Evolutionary conservation across 2,113 vertebrate genomes (phyloP), one percentile per base, ranked within the genome.

Genomic region (Paradisaea rubra): DNA sequence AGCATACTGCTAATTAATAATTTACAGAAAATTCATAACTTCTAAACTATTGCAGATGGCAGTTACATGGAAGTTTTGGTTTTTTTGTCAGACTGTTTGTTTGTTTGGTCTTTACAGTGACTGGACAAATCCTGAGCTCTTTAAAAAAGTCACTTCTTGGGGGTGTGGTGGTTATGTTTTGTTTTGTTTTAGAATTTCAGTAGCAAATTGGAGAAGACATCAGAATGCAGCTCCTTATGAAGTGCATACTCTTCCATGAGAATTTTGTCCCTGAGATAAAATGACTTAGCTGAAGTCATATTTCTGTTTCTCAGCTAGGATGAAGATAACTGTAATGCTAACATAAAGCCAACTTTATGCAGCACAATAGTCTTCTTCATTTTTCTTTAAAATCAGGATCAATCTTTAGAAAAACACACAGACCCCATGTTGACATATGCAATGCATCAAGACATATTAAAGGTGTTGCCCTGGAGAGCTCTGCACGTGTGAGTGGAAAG

Each of bases 401-500:
- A 52, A 47, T 14, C 1, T 42, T 50, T 72, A 54, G 57, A 39
- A 84, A 35, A 82, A 53, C 2, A 64, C 31, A 50, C 27, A 49
- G 73, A 61, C 14, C 11, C 42, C 37, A 50, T 35, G 39, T 85
- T 63, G n/a, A 80, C 49, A 60, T 85, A 65, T 82, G 66, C 44
- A 92, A 69, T 80, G 21, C 50, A 89, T 95, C 70, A 89, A 69
- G 42, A 59, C 33, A 42, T 76, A 65, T 87, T 87, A 89, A 60
- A 82, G 54, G 30, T 76, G 78, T 76, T 89, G 77, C 80, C 65
- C 80, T 92, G 73, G 69, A 91, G 91, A 84, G 84, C 54, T 94
- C 47, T 94, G 66, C 66, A 56, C 0, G 0, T 93, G 81, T 30
- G 74, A 77, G 59, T 31, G 7, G 47, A 77, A 91, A 85, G 30